phyloP scores from a whole-genome alignment of 2,797 vertebrate genomes.

The Aratinga solstitialis region DNA sequence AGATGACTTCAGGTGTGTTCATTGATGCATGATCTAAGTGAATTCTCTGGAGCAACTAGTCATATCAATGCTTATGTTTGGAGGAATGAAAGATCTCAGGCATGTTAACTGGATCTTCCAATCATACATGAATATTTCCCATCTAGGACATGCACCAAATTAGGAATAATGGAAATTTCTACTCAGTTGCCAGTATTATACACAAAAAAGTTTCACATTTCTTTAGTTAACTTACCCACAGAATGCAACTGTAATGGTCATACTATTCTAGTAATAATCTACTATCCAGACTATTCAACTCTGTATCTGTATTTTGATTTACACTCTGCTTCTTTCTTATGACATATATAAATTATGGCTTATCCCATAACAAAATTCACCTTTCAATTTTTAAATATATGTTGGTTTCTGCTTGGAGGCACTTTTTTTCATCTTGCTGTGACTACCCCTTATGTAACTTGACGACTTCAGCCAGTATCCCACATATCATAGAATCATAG shows the following conservation, averaged over 20 bases:
- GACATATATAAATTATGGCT: not conserved
- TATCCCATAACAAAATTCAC: not conserved
- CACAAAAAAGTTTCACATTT: not conserved
- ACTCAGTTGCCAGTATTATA: not conserved
- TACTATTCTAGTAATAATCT: not conserved
- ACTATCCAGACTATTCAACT: not conserved
- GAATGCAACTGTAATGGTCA: not conserved
- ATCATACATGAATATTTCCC: accelerated
- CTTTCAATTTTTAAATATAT: not conserved
- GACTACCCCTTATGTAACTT: not conserved
- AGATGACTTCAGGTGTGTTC: not conserved
- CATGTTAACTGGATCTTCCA: not conserved
- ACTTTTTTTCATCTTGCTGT: not conserved
- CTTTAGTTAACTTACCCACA: not conserved
- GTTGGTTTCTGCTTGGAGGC: not conserved
- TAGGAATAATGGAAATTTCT: not conserved
- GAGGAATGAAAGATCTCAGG: not conserved
- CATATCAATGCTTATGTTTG: not conserved
- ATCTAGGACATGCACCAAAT: not conserved
- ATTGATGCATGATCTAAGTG: not conserved
- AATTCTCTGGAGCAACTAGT: not conserved
- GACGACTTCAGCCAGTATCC: not conserved
- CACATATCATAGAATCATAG: not conserved
- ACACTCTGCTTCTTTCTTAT: not conserved
- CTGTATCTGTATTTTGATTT: not conserved